Evolutionary conservation across 2,113 vertebrate species (phyloP), one percentile per base, ranked within the genome.

Genomic region (Monopterus albus): DNA sequence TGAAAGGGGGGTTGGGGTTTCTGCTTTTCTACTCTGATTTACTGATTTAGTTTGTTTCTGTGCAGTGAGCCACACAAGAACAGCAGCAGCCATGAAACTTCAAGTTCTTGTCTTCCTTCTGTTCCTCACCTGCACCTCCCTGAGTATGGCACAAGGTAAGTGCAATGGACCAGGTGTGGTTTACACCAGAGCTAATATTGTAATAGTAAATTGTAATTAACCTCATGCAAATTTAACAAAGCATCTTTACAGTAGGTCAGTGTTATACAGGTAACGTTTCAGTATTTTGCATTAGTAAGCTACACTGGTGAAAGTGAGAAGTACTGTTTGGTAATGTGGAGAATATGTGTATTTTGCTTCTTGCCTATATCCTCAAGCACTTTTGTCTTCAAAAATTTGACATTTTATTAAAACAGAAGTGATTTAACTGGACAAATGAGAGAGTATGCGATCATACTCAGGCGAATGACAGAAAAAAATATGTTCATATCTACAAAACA

Each of bases 71-170:
- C 46, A 52, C 21, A 58, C 60, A 65, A 21, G 62, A 58, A 40
- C 36, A 75, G 12, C 72, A 66, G 39, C 68, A 79, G 38, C 58
- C 85, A 94, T 94, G 93, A 93, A 89, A 88, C 72, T 87, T 60
- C 77, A 64, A 14, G 40, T 69, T 5, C 61, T 93, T 2, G 63
- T 88, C 77, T 70, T 89, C 5, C 20, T 94, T 4, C 76, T 94
- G 78, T 20, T 94, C 53, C 40, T 93, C 52, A 43, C 85, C 45
- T 92, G 89, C 89, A 83, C 90, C 84, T 89, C 61, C 59, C 43
- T 89, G 81, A 91, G 86, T 64, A 12, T 91, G 18, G 93, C 91
- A 29, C 93, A 94, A 89, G 92, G 93, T 93, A 69, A 10, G 85
- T 21, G 6, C 2, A 40, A 29, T 4, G 0, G 7, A 18, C 18